phyloP scores from a whole-genome alignment of 2,797 vertebrate genomes.

The Hoplostethus mediterraneus region DNA sequence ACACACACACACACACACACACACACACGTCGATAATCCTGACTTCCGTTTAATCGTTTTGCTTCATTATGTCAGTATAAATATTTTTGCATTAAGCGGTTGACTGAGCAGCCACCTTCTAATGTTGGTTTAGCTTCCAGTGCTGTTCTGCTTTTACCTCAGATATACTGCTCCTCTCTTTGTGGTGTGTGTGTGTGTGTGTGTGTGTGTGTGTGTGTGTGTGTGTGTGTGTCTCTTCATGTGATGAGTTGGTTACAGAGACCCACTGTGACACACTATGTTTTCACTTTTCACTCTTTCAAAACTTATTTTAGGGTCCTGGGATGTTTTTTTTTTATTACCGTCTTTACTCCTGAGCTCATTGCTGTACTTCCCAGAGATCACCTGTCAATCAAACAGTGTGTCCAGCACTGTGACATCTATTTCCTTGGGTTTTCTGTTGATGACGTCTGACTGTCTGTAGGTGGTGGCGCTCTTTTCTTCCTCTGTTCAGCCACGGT shows the following conservation, averaged over 20 bases:
- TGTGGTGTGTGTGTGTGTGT: neutral
- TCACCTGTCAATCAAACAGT: slow-evolving; percentile 24
- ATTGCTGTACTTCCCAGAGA: neutral
- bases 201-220: neutral
- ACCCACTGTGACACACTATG: slow-evolving; percentile 23
- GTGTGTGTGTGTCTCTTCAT: neutral
- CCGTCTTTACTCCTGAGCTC: neutral
- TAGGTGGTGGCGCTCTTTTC: too few relatives aligned
- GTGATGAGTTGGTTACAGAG: neutral
- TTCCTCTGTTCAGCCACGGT: too few relatives aligned
- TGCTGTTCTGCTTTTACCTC: neutral
- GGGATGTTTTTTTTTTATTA: neutral
- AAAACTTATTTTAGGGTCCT: neutral
- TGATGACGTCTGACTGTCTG: too few relatives aligned
- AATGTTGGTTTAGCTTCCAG: slow-evolving; percentile 23
- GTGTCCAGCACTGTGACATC: neutral
- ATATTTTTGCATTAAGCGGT: slow-evolving; percentile 50
- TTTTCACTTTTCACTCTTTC: slow-evolving; percentile 24
- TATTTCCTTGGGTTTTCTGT: neutral
- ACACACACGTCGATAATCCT: slow-evolving; percentile 43
- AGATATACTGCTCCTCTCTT: slow-evolving; percentile 6
- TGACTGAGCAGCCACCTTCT: slow-evolving; percentile 46
- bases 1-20: slow-evolving; percentile 20
- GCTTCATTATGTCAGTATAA: slow-evolving; percentile 43
- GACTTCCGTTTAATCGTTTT: slow-evolving; percentile 20